Evolutionary conservation across 2,797 vertebrate species (phyloP).

Genomic region (Erpetoichthys calabaricus): DNA sequence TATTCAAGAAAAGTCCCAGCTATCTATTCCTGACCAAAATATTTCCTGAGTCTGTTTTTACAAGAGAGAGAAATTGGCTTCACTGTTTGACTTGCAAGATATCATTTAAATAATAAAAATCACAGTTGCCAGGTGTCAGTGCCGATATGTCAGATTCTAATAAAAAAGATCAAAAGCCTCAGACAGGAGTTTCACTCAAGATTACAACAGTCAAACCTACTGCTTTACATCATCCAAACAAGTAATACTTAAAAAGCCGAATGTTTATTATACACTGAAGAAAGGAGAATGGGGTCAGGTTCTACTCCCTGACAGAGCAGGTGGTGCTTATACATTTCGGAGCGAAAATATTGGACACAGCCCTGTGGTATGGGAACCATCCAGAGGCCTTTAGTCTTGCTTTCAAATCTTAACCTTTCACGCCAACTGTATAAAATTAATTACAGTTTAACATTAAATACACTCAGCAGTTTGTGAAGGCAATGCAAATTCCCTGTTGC

Average conservation of each 20-base stretch:
- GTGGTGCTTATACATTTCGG: conserved; percentile 43
- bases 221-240: conserved; percentile 56
- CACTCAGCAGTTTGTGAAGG: not conserved
- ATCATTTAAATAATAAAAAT: conserved; percentile 55
- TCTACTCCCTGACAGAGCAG: conserved; percentile 51
- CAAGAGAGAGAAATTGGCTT: conserved; percentile 18
- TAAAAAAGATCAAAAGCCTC: conserved; percentile 61
- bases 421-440: not conserved
- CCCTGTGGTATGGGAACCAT: conserved; percentile 8
- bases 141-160: conserved; percentile 57
- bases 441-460: not conserved
- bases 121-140: conserved; percentile 63
- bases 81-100: conserved; percentile 56
- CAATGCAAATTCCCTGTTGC: no score
- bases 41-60: no score
- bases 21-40: no score
- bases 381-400: not conserved
- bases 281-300: conserved; percentile 61
- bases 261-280: conserved; percentile 73
- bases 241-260: conserved; percentile 62
- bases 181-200: conserved; percentile 48
- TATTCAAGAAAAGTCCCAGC: no score
- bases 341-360: conserved; percentile 13
- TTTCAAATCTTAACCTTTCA: not conserved
- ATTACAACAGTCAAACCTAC: conserved; percentile 54